Conservation (phyloP, 2,797 vertebrate genomes). For the Rhynchotus rufescens region DNA sequence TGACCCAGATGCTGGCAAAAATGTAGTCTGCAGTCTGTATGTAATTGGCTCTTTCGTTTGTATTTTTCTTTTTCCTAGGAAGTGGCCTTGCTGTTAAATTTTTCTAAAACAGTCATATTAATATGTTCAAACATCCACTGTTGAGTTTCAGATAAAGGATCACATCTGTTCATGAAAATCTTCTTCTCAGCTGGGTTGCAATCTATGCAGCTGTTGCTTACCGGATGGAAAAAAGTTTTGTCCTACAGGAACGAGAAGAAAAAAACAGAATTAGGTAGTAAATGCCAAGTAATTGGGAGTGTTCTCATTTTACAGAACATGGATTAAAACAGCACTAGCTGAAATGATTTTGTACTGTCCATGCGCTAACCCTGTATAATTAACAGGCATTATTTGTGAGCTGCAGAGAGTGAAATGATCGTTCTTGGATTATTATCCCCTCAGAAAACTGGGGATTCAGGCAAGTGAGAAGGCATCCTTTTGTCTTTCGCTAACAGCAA, state of each 20-base stretch:
- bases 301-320: conserved; percentile 19
- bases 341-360: not conserved
- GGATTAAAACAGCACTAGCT: not conserved
- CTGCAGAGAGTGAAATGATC: not conserved
- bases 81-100: conserved; percentile 84
- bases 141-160: conserved; percentile 89
- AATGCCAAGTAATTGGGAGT: conserved; percentile 21
- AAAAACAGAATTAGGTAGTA: conserved; percentile 53
- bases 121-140: conserved; percentile 91
- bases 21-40: conserved; percentile 67
- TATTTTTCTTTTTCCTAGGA: conserved; percentile 78
- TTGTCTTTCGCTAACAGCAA: not conserved
- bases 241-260: conserved; percentile 81
- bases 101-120: conserved; percentile 89
- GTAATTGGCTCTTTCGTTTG: conserved; percentile 33
- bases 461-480: not conserved
- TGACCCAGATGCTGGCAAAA: conserved; percentile 75
- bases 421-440: not conserved
- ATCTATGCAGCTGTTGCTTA: conserved; percentile 90
- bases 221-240: conserved; percentile 89
- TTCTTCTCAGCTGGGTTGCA: conserved; percentile 89
- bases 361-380: not conserved
- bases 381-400: conserved; percentile 15
- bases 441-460: not conserved
- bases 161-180: conserved; percentile 92